These are phyloP conservation scores for Tenualosa thibaudeaui DNA, from an alignment of 2,797 vertebrate species.

Conservation along the genomic window DNA sequence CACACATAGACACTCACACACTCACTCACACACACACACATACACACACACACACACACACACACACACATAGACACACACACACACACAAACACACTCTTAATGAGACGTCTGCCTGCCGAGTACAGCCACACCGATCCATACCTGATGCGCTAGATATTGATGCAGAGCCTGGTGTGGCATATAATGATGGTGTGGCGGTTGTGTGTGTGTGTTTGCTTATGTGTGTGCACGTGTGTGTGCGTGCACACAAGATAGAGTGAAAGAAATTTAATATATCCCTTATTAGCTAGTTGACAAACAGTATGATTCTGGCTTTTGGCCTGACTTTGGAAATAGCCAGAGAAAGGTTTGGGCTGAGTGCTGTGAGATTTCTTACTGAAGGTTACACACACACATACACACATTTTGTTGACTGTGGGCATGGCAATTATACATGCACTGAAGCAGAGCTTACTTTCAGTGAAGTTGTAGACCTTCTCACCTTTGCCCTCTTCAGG, in stretches of 20 bases:
- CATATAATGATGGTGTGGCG: neutral
- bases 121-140: neutral
- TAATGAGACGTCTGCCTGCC: neutral
- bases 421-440: no score
- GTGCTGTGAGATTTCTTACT: neutral
- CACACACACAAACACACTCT: no score
- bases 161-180: neutral
- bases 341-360: neutral
- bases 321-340: neutral
- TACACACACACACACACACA: no score
- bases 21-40: no score
- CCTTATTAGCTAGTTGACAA: no score
- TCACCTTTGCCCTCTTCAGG: neutral
- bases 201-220: neutral
- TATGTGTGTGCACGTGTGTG: neutral
- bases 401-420: neutral
- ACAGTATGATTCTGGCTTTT: no score
- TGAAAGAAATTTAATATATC: no score
- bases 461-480: neutral
- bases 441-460: neutral
- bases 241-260: neutral
- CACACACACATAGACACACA: no score
- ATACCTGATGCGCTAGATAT: neutral
- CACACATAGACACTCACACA: no score
- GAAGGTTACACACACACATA: neutral